Evolutionary conservation across 2,797 vertebrate genomes (phyloP).

Genomic region (Nyctibius grandis): DNA sequence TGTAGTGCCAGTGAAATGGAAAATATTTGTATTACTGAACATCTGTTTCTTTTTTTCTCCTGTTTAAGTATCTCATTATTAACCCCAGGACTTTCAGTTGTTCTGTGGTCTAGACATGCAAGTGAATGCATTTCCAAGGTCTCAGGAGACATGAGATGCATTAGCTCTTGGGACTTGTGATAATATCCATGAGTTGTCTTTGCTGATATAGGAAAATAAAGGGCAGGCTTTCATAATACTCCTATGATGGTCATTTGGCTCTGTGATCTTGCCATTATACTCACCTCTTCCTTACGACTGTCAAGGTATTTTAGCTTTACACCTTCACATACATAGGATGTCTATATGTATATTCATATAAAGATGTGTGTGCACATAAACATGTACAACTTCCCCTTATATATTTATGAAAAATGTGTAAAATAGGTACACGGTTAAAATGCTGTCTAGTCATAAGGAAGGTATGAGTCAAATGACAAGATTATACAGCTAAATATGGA

Average conservation of each 20-base stretch:
- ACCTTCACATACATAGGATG: accelerated
- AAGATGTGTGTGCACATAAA: background rate
- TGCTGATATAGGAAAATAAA: background rate
- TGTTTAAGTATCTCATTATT: background rate
- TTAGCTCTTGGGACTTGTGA: background rate
- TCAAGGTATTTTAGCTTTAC: background rate
- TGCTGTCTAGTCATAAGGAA: background rate
- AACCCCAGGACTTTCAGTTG: background rate
- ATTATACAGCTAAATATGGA: background rate
- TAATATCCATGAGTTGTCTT: background rate
- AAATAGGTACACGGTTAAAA: background rate
- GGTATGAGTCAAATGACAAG: background rate
- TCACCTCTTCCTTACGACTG: background rate
- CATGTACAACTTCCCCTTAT: background rate
- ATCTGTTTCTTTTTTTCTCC: background rate
- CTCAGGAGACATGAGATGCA: background rate
- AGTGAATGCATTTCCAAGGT: background rate
- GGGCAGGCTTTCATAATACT: background rate
- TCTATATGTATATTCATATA: background rate
- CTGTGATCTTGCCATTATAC: background rate
- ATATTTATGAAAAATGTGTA: background rate
- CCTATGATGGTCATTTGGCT: background rate
- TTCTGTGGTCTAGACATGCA: background rate
- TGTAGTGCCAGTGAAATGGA: background rate
- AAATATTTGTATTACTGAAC: background rate